These are phyloP conservation scores for Spermophilus dauricus DNA, from an alignment of 2,113 vertebrate genomes.

Conservation along the genomic window DNA sequence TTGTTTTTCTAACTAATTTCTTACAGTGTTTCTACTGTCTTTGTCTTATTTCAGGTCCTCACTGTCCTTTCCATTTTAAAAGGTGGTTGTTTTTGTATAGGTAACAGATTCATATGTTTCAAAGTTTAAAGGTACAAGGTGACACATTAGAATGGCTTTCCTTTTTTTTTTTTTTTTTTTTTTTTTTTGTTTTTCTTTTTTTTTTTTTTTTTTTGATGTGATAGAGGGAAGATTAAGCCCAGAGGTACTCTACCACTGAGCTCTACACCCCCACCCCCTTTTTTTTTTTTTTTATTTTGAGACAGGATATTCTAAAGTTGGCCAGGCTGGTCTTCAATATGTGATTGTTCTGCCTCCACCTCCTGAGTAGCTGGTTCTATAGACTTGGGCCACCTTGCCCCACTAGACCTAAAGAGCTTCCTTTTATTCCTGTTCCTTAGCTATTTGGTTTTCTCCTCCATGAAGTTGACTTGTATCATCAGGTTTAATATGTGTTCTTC, in stretches of 20 bases:
- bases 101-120: not conserved
- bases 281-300: too few species aligned
- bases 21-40: not conserved
- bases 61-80: conserved; percentile 4
- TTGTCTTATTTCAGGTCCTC: not conserved
- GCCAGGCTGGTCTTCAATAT: too few species aligned
- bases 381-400: too few species aligned
- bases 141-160: not conserved
- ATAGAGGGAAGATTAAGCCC: too few species aligned
- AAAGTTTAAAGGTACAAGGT: not conserved
- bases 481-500: not conserved
- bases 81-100: conserved; percentile 27
- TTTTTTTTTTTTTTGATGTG: too few species aligned
- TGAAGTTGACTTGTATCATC: not conserved
- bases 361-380: too few species aligned
- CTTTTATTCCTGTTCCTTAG: not conserved
- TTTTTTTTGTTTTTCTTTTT: too few species aligned
- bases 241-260: too few species aligned
- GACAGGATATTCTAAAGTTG: too few species aligned
- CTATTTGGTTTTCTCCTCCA: not conserved
- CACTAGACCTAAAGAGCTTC: not conserved
- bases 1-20: not conserved
- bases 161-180: not conserved
- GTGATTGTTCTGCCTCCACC: too few species aligned
- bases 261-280: too few species aligned